phyloP scores from a whole-genome alignment of 2,797 vertebrate genomes.

The Toxotes lorentzi region DNA sequence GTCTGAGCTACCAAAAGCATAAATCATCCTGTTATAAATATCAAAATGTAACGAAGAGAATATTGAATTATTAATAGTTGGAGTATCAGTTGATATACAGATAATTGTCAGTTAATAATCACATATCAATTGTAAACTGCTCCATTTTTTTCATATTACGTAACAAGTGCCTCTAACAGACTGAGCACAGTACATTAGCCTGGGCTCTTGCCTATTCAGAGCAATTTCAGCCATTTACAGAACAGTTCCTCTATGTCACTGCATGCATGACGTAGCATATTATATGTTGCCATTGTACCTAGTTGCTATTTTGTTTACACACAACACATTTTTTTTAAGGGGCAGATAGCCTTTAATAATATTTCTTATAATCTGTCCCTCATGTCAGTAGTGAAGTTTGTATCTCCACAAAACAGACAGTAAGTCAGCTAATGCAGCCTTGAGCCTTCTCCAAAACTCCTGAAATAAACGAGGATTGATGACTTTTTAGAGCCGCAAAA shows the following conservation, averaged over 20 bases:
- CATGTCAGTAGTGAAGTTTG: background rate
- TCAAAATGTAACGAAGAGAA: background rate
- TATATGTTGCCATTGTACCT: background rate
- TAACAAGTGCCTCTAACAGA: background rate
- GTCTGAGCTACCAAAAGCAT: background rate
- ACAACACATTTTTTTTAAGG: background rate
- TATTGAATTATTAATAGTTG: background rate
- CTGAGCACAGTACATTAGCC: background rate
- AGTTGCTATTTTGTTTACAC: background rate
- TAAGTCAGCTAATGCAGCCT: background rate
- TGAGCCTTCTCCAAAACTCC: background rate
- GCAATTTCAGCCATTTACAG: background rate
- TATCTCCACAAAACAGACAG: background rate
- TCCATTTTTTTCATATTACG: background rate
- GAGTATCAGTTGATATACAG: background rate
- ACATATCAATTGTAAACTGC: background rate
- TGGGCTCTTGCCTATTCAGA: background rate
- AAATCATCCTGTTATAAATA: background rate
- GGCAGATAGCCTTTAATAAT: background rate
- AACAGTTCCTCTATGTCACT: background rate
- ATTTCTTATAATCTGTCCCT: background rate
- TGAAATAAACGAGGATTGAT: background rate
- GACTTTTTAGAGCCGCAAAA: background rate
- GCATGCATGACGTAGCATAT: background rate
- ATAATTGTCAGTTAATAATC: background rate